Evolutionary conservation across 53 echinoderm and acorn worm species (phyloP), one percentile per base, ranked within the genome.

Genomic region (Echinarachnius parma): DNA sequence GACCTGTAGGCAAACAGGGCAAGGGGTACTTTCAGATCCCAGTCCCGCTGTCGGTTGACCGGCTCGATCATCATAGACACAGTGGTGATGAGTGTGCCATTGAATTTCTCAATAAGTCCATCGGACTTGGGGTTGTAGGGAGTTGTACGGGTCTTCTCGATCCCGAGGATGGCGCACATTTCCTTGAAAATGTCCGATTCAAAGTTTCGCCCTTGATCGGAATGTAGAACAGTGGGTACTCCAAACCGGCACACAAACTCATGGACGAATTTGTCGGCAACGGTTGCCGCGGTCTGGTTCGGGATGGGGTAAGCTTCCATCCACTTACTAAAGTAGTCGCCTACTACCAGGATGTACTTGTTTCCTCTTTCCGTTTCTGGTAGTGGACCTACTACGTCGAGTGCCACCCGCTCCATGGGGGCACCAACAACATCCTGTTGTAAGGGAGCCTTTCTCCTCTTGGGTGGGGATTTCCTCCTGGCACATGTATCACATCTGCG

Each of bases 121-220:
- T 77, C 84, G 14, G 77, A 77, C 37, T 78, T 77, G 2, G 84
- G 84, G 21, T 78, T 77, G 27, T 66, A 55, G 1, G 84, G 68
- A 2, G 84, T 84, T 2, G 78, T 84, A 28, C 69, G 20, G 3
- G 84, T 84, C 45, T 84, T 84, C 34, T 34, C 37, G n/a, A 68
- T 60, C 2, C 78, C 78, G 7, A 84, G 37, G n/a, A 78, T 5
- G 1, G 24, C 22, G 32, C 84, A 78, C 34, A 79, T 45, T 29
- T 79, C 78, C 11, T 35, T 68, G 30, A 77, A 48, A 15, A 69
- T 14, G 1, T 18, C 29, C 2, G 66, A 65, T 31, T 66, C 67
- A 48, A 77, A 83, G 59, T 82, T 82, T 10, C 64, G 50, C 26
- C 82, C 82, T 39, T 76, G 76, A 21, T 82, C 76, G 28, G 64